Evolutionary conservation across 2,113 vertebrate genomes (phyloP).

Genomic region (Rhinopomastus cyanomelas): DNA sequence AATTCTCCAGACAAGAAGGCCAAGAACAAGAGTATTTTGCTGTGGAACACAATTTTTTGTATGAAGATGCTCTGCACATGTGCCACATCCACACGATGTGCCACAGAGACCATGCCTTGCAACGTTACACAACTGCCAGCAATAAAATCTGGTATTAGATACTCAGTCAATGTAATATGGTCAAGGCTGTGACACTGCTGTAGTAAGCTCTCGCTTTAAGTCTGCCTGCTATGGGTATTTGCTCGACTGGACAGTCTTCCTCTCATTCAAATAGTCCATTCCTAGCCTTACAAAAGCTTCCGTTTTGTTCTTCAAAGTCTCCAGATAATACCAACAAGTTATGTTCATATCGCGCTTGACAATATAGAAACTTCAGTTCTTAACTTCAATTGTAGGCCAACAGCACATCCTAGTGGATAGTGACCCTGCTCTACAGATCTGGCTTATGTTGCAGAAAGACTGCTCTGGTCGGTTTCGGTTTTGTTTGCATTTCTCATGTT

Average conservation of each 20-base stretch:
- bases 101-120: not conserved
- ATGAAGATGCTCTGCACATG: not conserved
- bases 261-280: not conserved
- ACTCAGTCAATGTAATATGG: not conserved
- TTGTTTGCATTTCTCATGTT: not conserved
- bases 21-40: not conserved
- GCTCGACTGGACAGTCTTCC: not conserved
- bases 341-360: not conserved
- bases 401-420: constrained; percentile 72
- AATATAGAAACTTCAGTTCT: not conserved
- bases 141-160: not conserved
- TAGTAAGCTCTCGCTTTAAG: not conserved
- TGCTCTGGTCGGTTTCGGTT: not conserved
- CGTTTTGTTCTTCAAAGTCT: not conserved
- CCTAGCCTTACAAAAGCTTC: not conserved
- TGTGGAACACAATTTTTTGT: not conserved
- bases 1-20: too few species aligned
- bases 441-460: not conserved
- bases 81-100: not conserved
- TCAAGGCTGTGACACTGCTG: not conserved
- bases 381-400: constrained; percentile 45
- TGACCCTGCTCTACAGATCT: not conserved
- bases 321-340: not conserved
- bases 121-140: not conserved
- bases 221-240: not conserved